A percentile compares a stretch with the other conserved stretches of the same genome.
These are phyloP conservation scores for Corythoichthys haematopterus DNA, from an alignment of 2,113 vertebrate species.

Conservation along the genomic window DNA sequence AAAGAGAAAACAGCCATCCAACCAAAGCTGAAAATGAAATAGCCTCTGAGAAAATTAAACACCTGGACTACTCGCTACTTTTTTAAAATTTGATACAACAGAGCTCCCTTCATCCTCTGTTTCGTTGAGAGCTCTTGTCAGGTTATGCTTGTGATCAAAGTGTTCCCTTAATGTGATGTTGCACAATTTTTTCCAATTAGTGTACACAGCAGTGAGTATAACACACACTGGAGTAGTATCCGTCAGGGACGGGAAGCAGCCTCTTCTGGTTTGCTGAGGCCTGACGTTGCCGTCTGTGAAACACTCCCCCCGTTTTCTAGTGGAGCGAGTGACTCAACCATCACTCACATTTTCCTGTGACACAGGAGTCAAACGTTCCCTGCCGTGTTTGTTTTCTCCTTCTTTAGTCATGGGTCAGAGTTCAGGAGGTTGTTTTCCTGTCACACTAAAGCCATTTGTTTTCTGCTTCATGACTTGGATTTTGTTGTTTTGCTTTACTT, in stretches of 20 bases:
- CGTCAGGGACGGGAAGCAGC: conserved; percentile 46
- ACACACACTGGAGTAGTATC: not conserved
- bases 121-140: conserved; percentile 41
- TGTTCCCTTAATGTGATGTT: not conserved
- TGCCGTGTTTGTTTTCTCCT: conserved; percentile 11
- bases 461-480: not conserved
- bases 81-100: conserved; percentile 45
- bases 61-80: conserved; percentile 49
- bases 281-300: conserved; percentile 18
- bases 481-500: conserved; percentile 3
- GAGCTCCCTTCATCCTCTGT: conserved; percentile 34
- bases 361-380: conserved; percentile 16
- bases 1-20: conserved; percentile 26
- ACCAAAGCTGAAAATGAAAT: conserved; percentile 46
- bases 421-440: conserved; percentile 9
- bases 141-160: conserved; percentile 56
- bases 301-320: conserved; percentile 29
- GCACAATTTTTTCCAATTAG: not conserved
- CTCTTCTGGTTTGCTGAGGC: conserved; percentile 28
- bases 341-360: conserved; percentile 2
- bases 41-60: conserved; percentile 50
- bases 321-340: conserved; percentile 29
- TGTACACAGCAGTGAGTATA: not conserved
- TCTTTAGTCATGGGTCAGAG: conserved; percentile 39
- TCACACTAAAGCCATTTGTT: not conserved